Evolutionary conservation across 2,113 vertebrate genomes (phyloP), one percentile per base, ranked within the genome.

Genomic region (Tautogolabrus adspersus): DNA sequence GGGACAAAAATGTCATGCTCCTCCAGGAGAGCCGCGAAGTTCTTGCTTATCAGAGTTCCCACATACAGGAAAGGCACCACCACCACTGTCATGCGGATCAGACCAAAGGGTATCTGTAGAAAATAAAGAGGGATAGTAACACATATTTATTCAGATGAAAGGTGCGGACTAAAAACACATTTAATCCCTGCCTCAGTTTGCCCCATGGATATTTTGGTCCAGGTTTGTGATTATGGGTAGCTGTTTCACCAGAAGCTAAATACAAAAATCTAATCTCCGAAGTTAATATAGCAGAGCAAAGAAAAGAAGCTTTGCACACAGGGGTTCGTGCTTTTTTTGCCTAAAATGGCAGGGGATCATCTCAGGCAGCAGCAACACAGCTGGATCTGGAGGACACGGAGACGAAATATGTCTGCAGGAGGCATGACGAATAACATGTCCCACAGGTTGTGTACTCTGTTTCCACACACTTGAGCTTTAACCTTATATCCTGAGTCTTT

Each of bases 1-100:
- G 97, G 98, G 26, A 99, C 97, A 89, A 99, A 99, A 82, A 99
- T 99, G 76, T 99, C 98, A 0, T 99, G 97, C 80, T 99, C 98
- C 79, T 99, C 98, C 66, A 99, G 91, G 0, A 99, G 85, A 72
- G 97, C 96, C 0, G 98, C 98, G 21, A 99, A 99, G 85, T 96
- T 96, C 93, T 99, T 99, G 85, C 98, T 99, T 75, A 95, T 95
- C 63, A 97, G 94, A 0, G 97, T 99, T 73, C 98, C 98, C 0
- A 99, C 89, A 0, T 98, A 98, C 11, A 99, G 95, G 87, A 99
- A 99, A 4, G 98, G 98, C 72, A 99, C 93, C 80, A 98, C 97
- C 26, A 99, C 93, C 55, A 92, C 88, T 8, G 97, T 95, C 79
- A 99, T 96, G 0, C 97, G 93, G 40, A 97, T 92, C 0, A 99